Evolutionary conservation across 2,888 invertebrate genomes (phyloP).

Genomic region (Lasius platythorax): DNA sequence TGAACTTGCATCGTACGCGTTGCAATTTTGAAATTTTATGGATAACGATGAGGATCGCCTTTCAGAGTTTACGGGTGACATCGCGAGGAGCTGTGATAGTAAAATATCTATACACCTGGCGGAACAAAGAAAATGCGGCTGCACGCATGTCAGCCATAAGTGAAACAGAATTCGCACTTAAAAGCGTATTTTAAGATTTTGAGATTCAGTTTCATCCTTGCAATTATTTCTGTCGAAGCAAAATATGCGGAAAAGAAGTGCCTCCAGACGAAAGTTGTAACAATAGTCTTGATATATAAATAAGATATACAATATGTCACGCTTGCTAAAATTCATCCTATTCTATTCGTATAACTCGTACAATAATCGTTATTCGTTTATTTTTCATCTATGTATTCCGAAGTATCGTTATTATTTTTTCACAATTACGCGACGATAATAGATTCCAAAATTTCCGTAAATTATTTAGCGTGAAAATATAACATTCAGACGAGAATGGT

Average conservation of each 20-base stretch:
- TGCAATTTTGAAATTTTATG: conserved; percentile 69
- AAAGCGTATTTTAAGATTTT: background rate
- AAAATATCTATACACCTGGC: conserved; percentile 38
- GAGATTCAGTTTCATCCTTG: background rate
- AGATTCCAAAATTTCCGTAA: conserved; percentile 25
- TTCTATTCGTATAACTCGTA: conserved; percentile 43
- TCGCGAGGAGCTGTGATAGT: conserved; percentile 42
- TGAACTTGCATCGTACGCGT: conserved; percentile 42
- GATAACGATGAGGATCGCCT: conserved; percentile 58
- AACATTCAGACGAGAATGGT: conserved; percentile 20
- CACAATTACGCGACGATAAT: background rate
- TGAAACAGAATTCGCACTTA: background rate
- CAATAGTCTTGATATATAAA: conserved; percentile 77
- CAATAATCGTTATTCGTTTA: conserved; percentile 1
- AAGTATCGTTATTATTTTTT: background rate
- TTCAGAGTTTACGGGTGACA: conserved; percentile 55
- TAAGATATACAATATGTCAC: background rate
- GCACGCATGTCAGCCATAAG: background rate
- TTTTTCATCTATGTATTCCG: background rate
- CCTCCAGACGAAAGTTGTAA: conserved; percentile 70
- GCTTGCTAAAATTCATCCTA: conserved; percentile 61
- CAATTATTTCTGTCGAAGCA: conserved; percentile 45
- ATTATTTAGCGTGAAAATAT: conserved; percentile 32
- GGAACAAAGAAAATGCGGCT: conserved; percentile 35
- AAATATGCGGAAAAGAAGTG: conserved; percentile 70